Evolutionary conservation across 2,888 invertebrate genomes (phyloP).

Genomic region (Trisateles emortualis): DNA sequence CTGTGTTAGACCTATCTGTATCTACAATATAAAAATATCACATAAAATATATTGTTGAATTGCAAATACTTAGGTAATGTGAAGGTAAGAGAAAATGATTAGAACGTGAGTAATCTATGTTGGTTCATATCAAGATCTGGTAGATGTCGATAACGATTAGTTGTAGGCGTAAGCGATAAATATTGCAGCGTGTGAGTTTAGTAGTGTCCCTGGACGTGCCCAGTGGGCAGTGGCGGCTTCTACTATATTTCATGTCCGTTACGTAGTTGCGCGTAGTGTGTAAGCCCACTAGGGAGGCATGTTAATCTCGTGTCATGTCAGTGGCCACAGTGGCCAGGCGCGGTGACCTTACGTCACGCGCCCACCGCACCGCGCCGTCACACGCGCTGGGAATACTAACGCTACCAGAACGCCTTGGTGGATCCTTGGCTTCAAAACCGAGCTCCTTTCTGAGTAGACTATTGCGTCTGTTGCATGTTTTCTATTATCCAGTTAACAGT

Average conservation of each 20-base stretch:
- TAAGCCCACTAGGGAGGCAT: constrained; percentile 54
- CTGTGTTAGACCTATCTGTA: neutral
- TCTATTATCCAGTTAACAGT: constrained; percentile 62
- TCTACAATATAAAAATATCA: neutral
- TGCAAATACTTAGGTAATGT: neutral
- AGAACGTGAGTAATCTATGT: constrained; percentile 31
- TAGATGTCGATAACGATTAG: constrained; percentile 34
- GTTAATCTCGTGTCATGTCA: constrained; percentile 79
- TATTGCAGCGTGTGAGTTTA: constrained; percentile 17
- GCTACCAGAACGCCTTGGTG: constrained; percentile 81
- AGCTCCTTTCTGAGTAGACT: constrained; percentile 83
- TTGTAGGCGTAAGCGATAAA: constrained; percentile 22
- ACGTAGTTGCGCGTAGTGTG: constrained; percentile 27
- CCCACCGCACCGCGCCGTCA: constrained; percentile 71
- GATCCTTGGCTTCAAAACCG: constrained; percentile 87
- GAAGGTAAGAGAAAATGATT: constrained; percentile 5
- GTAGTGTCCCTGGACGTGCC: constrained; percentile 18
- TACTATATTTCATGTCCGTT: constrained; percentile 16
- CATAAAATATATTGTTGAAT: neutral
- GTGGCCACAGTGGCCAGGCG: constrained; percentile 80
- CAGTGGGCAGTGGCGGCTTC: constrained; percentile 6
- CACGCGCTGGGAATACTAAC: constrained; percentile 84
- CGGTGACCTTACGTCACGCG: constrained; percentile 84
- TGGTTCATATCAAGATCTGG: constrained; percentile 36
- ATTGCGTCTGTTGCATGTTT: constrained; percentile 75